Evolutionary conservation across 2,797 vertebrate genomes (phyloP), one percentile per base, ranked within the genome.

Genomic region (Betta splendens): DNA sequence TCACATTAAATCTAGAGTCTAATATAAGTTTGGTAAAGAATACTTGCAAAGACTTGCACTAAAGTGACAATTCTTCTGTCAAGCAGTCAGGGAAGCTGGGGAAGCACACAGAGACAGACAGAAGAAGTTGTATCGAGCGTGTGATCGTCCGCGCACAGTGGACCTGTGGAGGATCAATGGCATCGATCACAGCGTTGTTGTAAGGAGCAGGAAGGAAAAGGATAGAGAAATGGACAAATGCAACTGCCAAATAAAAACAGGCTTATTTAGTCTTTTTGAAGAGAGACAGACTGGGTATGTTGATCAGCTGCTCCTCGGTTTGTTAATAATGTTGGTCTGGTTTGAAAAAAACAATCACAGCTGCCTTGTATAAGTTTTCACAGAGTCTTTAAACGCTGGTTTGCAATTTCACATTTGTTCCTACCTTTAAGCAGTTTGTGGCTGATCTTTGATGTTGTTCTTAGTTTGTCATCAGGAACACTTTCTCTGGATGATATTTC

Each of bases 151-250:
- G 25, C 66, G 52, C 55, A 72, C 29, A 58, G 40, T 20, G 4
- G 29, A 59, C 62, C 58, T 53, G 63, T 63, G 20, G 13, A 46
- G 28, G 64, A 77, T 85, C 79, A 72, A 71, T 81, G 33, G 3
- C 33, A 83, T 78, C 59, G 72, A 87, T 76, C 44, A 18, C 48
- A 47, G 42, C 62, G 45, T 42, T 64, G 59, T 58, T 75, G 55
- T 47, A 61, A n/a, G 62, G 45, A 39, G 7, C 16, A 63, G 53
- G 7, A 65, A 22, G 25, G 36, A 9, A 57, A 20, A 50, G n/a
- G 71, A 64, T 59, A 33, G 47, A 62, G 17, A 65, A 58, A 16
- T 13, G 10, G 35, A 46, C 33, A 25, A 26, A n/a, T 21, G 31
- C 18, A 5, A n/a, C 22, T 58, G 20, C 26, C 18, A 47, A 48